phyloP scores from a whole-genome alignment of 2,888 invertebrate genomes.

The Cryptocheilus praepositus region DNA sequence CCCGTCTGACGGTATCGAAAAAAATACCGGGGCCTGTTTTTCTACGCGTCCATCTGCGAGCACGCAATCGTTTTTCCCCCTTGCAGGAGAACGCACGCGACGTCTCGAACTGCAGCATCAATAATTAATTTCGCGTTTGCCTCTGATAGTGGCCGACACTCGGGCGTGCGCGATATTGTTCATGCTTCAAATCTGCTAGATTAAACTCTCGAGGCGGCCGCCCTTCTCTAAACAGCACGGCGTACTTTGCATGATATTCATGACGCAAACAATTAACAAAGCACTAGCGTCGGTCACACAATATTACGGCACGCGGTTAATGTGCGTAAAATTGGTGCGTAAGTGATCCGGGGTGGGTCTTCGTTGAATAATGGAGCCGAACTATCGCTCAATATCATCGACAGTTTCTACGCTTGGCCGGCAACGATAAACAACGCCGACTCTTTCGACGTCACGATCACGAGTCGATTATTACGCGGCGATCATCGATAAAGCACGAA shows the following conservation, averaged over 20 bases:
- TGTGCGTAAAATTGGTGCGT: slow-evolving; percentile 27
- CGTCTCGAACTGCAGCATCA: no score
- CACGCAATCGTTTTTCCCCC: no score
- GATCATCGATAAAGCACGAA: no score
- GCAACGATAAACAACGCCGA: slow-evolving; percentile 18
- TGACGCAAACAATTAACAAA: not conserved
- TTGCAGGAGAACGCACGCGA: no score
- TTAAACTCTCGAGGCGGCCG: no score
- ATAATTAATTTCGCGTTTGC: no score
- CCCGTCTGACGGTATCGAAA: no score
- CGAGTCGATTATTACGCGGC: not conserved
- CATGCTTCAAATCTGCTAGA: no score
- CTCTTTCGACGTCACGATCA: not conserved
- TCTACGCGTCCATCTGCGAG: no score
- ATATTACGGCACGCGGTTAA: slow-evolving; percentile 8
- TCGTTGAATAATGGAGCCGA: slow-evolving; percentile 7
- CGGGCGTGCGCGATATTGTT: no score
- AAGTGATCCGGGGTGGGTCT: slow-evolving; percentile 7
- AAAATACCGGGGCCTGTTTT: no score
- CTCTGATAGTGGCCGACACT: no score
- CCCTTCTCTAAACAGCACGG: not conserved
- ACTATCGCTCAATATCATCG: slow-evolving; percentile 23
- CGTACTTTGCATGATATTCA: not conserved
- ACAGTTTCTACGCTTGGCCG: slow-evolving; percentile 17
- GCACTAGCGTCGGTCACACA: not conserved